Evolutionary conservation across 1,140 invertebrate genomes (phyloP).

Genomic region (Ceratina calcarata): DNA sequence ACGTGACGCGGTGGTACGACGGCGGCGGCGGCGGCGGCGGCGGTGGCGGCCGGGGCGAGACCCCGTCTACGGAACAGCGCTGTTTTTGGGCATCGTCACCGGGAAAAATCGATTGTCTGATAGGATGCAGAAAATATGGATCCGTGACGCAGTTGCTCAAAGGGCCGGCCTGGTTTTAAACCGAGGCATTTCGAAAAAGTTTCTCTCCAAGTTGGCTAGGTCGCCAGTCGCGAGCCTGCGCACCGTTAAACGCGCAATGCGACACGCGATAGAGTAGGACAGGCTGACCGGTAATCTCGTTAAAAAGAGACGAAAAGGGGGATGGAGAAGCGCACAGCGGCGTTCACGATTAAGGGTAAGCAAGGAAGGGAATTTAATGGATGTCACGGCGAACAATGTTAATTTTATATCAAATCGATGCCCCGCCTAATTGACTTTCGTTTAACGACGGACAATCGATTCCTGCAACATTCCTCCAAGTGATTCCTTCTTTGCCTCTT

Average conservation of each 20-base stretch:
- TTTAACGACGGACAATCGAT: conserved; percentile 11
- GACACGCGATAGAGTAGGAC: conserved; percentile 70
- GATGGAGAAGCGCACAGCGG: conserved; percentile 30
- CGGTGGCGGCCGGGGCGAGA: neutral
- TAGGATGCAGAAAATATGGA: conserved; percentile 37
- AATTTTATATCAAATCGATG: conserved; percentile 56
- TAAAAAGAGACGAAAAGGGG: conserved; percentile 46
- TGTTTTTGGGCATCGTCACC: conserved; percentile 29
- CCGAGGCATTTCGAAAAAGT: conserved; percentile 50
- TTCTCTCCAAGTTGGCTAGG: conserved; percentile 20
- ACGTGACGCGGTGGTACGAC: conserved; percentile 45
- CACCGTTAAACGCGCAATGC: conserved; percentile 72
- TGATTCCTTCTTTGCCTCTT: no score
- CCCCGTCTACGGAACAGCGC: conserved; percentile 8
- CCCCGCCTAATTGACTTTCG: conserved; percentile 31
- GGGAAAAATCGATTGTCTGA: conserved; percentile 37
- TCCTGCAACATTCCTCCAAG: no score
- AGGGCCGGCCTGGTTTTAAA: conserved; percentile 26
- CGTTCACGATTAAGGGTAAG: conserved; percentile 49
- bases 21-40: neutral
- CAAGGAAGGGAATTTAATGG: conserved; percentile 67
- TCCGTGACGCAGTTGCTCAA: conserved; percentile 37
- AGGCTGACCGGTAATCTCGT: conserved; percentile 61
- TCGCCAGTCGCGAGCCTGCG: conserved; percentile 64
- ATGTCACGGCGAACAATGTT: conserved; percentile 59